These are phyloP conservation scores for Clarias fuscus DNA, from an alignment of 2,797 vertebrate genomes.

Conservation along the genomic window DNA sequence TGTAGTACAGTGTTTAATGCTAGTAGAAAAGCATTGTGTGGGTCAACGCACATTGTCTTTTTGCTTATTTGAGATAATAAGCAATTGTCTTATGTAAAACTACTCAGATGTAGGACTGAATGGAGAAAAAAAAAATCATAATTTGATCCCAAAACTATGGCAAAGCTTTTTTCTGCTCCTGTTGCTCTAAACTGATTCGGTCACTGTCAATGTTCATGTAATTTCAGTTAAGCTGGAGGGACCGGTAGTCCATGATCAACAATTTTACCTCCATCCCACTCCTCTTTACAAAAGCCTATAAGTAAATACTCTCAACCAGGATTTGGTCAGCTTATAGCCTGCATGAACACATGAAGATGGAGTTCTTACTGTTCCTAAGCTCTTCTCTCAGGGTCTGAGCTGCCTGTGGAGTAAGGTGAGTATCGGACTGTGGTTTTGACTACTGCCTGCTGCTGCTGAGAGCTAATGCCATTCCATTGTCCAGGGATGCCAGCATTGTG, in stretches of 20 bases:
- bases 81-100: slow-evolving; percentile 21
- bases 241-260: slow-evolving; percentile 5
- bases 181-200: slow-evolving; percentile 27
- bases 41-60: not conserved
- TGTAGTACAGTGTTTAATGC: slow-evolving; percentile 26
- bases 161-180: not conserved
- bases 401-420: slow-evolving; percentile 28
- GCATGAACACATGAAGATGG: not conserved
- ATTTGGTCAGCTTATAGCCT: not conserved
- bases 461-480: slow-evolving; percentile 78
- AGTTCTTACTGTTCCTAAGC: slow-evolving; percentile 23
- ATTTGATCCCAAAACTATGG: not conserved
- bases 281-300: slow-evolving; percentile 2
- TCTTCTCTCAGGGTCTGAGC: slow-evolving; percentile 33
- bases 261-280: not conserved
- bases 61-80: slow-evolving; percentile 36
- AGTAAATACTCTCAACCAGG: slow-evolving; percentile 8
- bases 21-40: slow-evolving; percentile 3
- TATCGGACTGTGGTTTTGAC: slow-evolving; percentile 65
- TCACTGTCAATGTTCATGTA: slow-evolving; percentile 13
- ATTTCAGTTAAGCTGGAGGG: slow-evolving; percentile 37
- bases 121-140: not conserved
- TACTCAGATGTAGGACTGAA: slow-evolving; percentile 39
- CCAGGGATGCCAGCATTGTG: slow-evolving; percentile 60
- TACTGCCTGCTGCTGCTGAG: slow-evolving; percentile 66